Evolutionary conservation across 2,113 vertebrate species (phyloP).

Genomic region (Neodon shergylaensis): DNA sequence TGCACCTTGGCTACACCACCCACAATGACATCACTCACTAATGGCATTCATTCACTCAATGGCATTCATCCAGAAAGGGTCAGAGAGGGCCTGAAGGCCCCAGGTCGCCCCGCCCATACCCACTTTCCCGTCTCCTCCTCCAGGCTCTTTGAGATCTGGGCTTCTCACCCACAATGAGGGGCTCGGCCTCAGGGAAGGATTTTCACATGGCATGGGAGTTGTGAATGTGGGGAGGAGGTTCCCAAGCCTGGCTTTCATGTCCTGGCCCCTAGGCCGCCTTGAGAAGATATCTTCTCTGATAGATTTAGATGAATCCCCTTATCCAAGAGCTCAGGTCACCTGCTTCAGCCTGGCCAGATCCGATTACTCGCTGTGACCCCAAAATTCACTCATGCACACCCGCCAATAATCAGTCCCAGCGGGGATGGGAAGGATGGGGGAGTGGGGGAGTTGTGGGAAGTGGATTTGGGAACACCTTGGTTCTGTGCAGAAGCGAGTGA

Average conservation of each 20-base stretch:
- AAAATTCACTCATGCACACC: conserved; percentile 56
- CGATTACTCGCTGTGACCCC: conserved; percentile 51
- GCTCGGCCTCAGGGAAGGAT: not conserved
- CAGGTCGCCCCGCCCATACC: no score
- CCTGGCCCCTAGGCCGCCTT: not conserved
- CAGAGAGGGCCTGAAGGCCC: not conserved
- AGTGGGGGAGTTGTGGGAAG: not conserved
- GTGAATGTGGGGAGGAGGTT: not conserved
- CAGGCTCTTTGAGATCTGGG: not conserved
- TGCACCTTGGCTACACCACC: not conserved
- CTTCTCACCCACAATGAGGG: not conserved
- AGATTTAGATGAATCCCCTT: conserved; percentile 66
- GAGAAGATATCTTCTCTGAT: not conserved
- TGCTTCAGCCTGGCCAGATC: conserved; percentile 38
- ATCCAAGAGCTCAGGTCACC: conserved; percentile 18
- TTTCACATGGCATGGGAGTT: not conserved
- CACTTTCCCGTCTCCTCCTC: not conserved
- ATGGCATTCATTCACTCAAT: not conserved
- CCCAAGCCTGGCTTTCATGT: not conserved
- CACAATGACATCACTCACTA: no score
- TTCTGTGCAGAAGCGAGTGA: not conserved
- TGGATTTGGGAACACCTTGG: not conserved
- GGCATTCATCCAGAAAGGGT: not conserved
- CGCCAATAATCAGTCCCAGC: conserved; percentile 43
- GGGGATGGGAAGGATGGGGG: not conserved